phyloP scores from a whole-genome alignment of 2,113 vertebrate genomes.

The Fulmarus glacialis region DNA sequence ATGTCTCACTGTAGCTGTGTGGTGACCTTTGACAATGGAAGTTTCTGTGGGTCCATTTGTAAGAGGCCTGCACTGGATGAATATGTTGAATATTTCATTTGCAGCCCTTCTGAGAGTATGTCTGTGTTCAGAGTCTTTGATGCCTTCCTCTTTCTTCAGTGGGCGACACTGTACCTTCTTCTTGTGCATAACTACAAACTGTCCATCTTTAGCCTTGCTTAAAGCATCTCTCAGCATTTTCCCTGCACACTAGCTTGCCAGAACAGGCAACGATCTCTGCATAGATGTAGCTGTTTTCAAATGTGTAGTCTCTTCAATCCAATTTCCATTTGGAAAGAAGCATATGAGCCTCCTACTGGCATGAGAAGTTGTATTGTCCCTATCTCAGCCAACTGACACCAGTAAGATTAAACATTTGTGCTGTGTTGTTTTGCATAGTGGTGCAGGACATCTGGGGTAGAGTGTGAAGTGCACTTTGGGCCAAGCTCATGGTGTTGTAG shows the following conservation, averaged over 20 bases:
- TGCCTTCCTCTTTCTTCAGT: not conserved
- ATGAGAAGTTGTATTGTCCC: not conserved
- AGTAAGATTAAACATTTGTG: not conserved
- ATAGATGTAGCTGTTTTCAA: not conserved
- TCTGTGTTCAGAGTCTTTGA: not conserved
- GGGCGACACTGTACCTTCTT: not conserved
- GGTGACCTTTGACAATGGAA: not conserved
- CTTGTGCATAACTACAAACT: not conserved
- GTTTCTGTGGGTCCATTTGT: not conserved
- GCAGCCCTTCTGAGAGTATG: not conserved
- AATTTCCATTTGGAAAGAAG: constrained; percentile 4
- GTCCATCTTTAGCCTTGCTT: not conserved
- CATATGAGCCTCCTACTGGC: not conserved
- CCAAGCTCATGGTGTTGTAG: not conserved
- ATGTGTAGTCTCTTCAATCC: not conserved
- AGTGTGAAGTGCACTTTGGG: not conserved
- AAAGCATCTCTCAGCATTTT: not conserved
- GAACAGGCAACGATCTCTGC: not conserved
- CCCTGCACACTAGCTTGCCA: not conserved
- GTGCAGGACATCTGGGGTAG: not conserved
- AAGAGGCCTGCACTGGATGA: not conserved
- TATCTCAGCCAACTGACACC: not conserved
- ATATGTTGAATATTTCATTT: not conserved
- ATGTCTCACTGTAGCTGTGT: not conserved
- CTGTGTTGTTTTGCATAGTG: not conserved